Base-by-base conservation (phyloP, 2,888 invertebrate genomes). In the Listrodromus nycthemerus region DNA sequence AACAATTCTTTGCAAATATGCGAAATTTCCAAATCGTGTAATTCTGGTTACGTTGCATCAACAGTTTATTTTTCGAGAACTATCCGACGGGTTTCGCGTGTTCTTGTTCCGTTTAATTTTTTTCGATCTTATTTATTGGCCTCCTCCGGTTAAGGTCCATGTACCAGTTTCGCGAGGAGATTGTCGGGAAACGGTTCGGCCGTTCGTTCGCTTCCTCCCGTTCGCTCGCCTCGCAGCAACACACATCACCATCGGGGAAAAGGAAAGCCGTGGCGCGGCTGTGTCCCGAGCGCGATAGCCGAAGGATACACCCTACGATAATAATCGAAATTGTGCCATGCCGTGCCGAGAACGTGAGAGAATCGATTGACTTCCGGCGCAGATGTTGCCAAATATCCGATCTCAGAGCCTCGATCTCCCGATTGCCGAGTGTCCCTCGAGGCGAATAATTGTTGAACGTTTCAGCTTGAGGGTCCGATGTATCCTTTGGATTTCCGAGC, bases 341-440 rank as follows among this genome's bases (percentile, higher is more conserved):
- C 61, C 16, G 13, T 58, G 63, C 50, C 41, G 33, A 27, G 24
- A 27, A 27, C 24, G 50, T 19, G 50, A 77, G 63, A 74, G 74
- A 78, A 79, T 69, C 78, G 74, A 82, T 79, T 55, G 63, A 45
- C 74, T 79, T 82, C 82, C 82, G 74, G 74, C 75, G 41, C 6
- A 30, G 48, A 27, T 16, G 75, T 82, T 82, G 63, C 78, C 74
- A 82, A 79, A 82, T 82, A 82, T 70, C 74, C 55, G 74, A 80
- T 80, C 50, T 10, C 7, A 27, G 37, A 52, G 21, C 13, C 24
- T 21, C 67, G 67, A 37, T 66, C 33, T 30, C 24, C 21, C 67
- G 67, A 37, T 48, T 67, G 24, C 4, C 61, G 19, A 45, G 24
- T 55, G 71, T 55, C 55, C 37, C 70, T 13, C 58, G 24, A 24